A percentile compares a stretch with the other conserved stretches of the same genome.
phyloP scores from a whole-genome alignment of 2,888 invertebrate genomes.

The Lumbricus terrestris region DNA sequence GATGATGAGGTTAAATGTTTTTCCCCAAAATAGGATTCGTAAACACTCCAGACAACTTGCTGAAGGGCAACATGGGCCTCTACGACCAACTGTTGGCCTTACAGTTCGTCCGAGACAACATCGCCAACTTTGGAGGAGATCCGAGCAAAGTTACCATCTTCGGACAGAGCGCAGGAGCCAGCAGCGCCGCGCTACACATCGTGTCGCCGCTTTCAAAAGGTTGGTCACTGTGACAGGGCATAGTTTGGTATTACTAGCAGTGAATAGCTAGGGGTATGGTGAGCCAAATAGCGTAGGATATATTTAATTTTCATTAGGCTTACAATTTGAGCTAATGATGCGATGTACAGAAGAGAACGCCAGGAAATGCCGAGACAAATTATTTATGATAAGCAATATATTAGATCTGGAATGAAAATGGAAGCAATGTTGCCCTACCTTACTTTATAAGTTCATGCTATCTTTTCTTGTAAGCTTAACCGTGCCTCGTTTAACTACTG shows the following conservation, averaged over 20 bases:
- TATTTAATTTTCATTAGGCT: no score
- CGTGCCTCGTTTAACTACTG: background rate
- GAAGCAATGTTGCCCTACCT: background rate
- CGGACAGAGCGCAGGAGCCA: constrained; percentile 35
- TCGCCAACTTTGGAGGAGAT: constrained; percentile 35
- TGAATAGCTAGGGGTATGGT: background rate
- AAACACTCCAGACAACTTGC: constrained; percentile 26
- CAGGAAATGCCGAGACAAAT: background rate
- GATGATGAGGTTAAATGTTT: background rate
- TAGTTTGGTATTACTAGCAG: background rate
- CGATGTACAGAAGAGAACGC: background rate
- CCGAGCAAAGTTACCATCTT: constrained; percentile 32
- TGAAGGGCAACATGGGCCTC: constrained; percentile 33
- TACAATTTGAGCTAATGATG: no score
- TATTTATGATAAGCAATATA: no score
- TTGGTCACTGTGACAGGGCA: background rate
- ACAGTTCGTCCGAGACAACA: constrained; percentile 34
- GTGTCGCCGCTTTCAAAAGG: constrained; percentile 23
- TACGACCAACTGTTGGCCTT: constrained; percentile 31
- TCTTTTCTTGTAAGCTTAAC: background rate
- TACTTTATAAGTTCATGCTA: background rate
- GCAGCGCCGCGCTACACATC: constrained; percentile 29
- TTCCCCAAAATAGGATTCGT: constrained; percentile 27
- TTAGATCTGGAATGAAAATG: background rate
- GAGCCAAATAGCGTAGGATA: background rate